phyloP scores from a whole-genome alignment of 2,113 vertebrate genomes.

The Coryphaenoides rupestris region DNA sequence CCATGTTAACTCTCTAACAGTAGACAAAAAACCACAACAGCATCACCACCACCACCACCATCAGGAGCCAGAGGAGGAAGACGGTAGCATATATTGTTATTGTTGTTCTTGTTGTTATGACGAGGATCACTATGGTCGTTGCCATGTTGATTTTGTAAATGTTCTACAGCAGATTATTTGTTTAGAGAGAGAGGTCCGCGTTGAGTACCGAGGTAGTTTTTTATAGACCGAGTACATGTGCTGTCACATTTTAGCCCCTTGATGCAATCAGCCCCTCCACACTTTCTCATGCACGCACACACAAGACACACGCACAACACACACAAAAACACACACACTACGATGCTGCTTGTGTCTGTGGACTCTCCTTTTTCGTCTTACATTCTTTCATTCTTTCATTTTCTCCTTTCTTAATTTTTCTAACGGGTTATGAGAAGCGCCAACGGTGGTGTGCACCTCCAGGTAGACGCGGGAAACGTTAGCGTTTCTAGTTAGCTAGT shows the following conservation, averaged over 20 bases:
- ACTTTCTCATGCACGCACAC: conserved; percentile 21
- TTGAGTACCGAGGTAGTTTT: conserved; percentile 73
- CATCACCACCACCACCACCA: neutral
- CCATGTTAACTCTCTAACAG: conserved; percentile 43
- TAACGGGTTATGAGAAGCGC: conserved; percentile 31
- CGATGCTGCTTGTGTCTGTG: conserved; percentile 50
- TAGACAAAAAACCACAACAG: conserved; percentile 28
- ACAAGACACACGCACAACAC: conserved; percentile 49
- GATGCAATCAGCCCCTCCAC: conserved; percentile 61
- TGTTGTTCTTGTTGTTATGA: too few species aligned
- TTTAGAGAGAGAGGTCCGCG: conserved; percentile 68
- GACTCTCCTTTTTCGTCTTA: conserved; percentile 54
- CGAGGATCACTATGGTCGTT: conserved; percentile 60
- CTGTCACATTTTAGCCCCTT: conserved; percentile 67
- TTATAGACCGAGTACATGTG: conserved; percentile 68
- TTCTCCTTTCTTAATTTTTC: conserved; percentile 27
- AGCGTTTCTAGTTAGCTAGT: conserved; percentile 52
- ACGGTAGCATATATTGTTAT: conserved; percentile 71
- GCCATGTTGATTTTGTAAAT: conserved; percentile 71
- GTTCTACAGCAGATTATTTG: conserved; percentile 73
- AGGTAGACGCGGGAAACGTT: conserved; percentile 60
- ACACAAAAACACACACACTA: conserved; percentile 27
- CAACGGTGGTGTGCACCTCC: conserved; percentile 42
- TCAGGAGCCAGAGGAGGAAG: conserved; percentile 63
- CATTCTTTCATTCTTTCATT: neutral